Base-by-base conservation (phyloP, 2,113 vertebrate genomes). In the Atherinomorus stipes region DNA sequence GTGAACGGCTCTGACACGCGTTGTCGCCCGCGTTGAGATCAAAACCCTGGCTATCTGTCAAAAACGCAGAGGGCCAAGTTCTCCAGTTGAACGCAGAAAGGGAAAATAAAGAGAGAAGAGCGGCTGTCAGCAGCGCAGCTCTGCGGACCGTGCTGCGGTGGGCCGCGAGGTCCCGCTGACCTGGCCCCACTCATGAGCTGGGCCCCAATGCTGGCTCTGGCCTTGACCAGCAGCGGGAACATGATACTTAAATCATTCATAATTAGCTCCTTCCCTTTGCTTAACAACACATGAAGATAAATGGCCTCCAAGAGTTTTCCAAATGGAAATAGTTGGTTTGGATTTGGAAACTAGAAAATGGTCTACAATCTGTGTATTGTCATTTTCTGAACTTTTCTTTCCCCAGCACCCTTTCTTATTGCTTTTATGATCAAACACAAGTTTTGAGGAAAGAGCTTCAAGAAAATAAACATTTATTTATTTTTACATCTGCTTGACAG, bases 241-340 rank as follows among this genome's bases (percentile, higher is more conserved):
- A 67, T 49, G 76, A 92, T 92, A 85, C 89, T 77, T 76, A 81
- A 91, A 91, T 91, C 82, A 90, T 90, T 91, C 73, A 85, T 87
- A 92, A 93, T 91, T 88, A 90, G 82, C 79, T 92, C 79, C 74
- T 90, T 91, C 79, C 81, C 53, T 78, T 83, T 88, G 79, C 84
- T 85, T 87, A 90, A 90, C 78, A 89, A 85, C 84, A 92, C 86
- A 85, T 70, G 76, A 83, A 86, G 85, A 88, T 85, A 78, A 79
- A 88, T 83, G 79, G 81, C 3, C 88, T 91, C 87, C 76, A 87
- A 88, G 85, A 90, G 82, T 80, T 89, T 85, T 78, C 86, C 79
- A 85, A 80, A 90, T 89, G 88, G 83, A 93, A 93, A 92, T 44
- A 70, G 79, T 91, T 38, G 80, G 87, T 90, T 91, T 92, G 85